phyloP scores from a whole-genome alignment of 2,888 invertebrate species.

The Eilema depressum region DNA sequence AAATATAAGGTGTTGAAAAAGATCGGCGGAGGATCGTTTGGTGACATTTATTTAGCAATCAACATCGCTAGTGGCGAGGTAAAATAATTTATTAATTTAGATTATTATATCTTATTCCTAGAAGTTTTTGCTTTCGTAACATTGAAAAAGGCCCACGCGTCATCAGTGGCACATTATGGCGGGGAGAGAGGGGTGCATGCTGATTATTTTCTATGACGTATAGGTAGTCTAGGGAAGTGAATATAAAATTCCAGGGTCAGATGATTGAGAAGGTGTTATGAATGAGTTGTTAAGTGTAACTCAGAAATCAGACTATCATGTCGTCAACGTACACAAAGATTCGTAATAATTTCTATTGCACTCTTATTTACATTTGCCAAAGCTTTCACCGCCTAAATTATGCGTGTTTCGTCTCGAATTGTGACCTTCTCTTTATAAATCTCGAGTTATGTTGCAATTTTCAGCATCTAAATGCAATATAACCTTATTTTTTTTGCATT shows the following conservation, averaged over 20 bases:
- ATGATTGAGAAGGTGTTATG: constrained; percentile 53
- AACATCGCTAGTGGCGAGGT: constrained; percentile 97
- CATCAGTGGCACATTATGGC: constrained; percentile 51
- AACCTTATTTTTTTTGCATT: constrained; percentile 16
- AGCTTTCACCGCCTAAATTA: constrained; percentile 45
- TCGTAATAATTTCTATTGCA: constrained; percentile 21
- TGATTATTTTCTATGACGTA: constrained; percentile 63
- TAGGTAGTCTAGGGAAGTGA: constrained; percentile 50
- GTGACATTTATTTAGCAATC: constrained; percentile 99
- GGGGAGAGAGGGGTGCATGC: constrained; percentile 60
- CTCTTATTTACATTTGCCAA: constrained; percentile 24
- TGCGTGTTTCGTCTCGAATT: constrained; percentile 18
- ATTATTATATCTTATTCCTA: constrained; percentile 34
- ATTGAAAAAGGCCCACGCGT: constrained; percentile 51
- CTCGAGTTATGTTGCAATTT: constrained; percentile 7
- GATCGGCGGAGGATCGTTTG: constrained; percentile 99
- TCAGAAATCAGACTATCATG: constrained; percentile 11
- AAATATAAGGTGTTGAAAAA: constrained; percentile 98
- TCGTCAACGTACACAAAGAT: constrained; percentile 8
- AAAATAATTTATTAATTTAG: constrained; percentile 53
- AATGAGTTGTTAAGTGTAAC: constrained; percentile 43
- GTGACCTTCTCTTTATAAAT: constrained; percentile 14
- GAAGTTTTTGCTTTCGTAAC: constrained; percentile 43
- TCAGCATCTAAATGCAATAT: constrained; percentile 10
- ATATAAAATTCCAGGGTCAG: constrained; percentile 56